These are phyloP conservation scores for Zaprionus ghesquierei DNA, from an alignment of 1,140 invertebrate species.

Conservation along the genomic window DNA sequence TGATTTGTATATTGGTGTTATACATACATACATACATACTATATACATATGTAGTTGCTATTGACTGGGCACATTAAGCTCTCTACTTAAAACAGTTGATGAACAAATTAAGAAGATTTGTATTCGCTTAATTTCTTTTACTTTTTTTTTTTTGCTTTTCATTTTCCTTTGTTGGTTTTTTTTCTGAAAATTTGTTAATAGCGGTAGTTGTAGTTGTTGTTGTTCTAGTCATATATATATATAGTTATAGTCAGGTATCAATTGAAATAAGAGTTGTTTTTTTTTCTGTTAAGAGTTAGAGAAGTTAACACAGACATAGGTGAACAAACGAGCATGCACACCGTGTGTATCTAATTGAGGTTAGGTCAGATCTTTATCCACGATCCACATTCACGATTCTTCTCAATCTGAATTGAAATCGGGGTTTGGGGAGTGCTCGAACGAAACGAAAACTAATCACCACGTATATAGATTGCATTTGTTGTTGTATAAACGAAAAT, in stretches of 20 bases:
- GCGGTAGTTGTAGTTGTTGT: conserved; percentile 47
- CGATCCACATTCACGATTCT: not conserved
- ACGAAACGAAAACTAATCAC: conserved; percentile 23
- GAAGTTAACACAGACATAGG: not conserved
- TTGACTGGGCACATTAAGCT: conserved; percentile 78
- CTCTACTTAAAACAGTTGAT: conserved; percentile 72
- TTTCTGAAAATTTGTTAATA: conserved; percentile 71
- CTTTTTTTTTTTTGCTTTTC: conserved; percentile 8
- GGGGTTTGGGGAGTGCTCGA: not conserved
- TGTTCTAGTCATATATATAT: conserved; percentile 34
- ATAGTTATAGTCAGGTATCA: conserved; percentile 75
- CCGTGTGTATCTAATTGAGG: not conserved
- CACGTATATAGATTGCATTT: conserved; percentile 34
- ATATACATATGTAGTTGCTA: conserved; percentile 59
- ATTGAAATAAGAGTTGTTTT: conserved; percentile 60
- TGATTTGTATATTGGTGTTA: conserved; percentile 67
- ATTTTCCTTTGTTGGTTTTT: conserved; percentile 34
- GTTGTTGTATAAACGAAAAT: conserved; percentile 25
- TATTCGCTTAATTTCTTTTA: conserved; percentile 30
- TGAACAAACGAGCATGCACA: not conserved
- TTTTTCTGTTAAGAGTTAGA: not conserved
- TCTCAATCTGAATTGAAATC: no score
- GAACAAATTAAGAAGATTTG: conserved; percentile 52
- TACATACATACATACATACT: conserved; percentile 28
- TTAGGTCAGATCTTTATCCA: not conserved